Conservation (phyloP, 2,113 vertebrate species). For the Fregata magnificens region DNA sequence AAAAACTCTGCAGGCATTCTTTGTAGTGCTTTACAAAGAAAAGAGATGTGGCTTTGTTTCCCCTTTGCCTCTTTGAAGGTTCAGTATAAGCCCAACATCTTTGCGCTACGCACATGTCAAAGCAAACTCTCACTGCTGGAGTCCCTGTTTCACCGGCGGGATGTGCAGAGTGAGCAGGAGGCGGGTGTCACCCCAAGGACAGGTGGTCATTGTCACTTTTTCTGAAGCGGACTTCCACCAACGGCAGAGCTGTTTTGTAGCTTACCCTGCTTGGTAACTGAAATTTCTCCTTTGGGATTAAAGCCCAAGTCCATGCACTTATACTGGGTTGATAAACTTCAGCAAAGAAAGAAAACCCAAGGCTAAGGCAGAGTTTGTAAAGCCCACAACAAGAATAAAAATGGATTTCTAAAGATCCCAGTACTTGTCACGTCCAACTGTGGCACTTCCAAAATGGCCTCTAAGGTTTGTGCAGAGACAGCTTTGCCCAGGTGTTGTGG, state of each 20-base stretch:
- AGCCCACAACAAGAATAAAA: not conserved
- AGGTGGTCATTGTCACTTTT: not conserved
- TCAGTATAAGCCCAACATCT: not conserved
- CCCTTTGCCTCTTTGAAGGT: not conserved
- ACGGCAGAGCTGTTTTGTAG: not conserved
- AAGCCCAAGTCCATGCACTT: not conserved
- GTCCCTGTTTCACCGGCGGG: rapidly evolving
- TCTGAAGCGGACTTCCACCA: not conserved
- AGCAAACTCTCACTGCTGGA: not conserved
- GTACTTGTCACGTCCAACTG: not conserved
- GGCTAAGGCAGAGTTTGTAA: not conserved
- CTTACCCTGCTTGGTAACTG: not conserved
- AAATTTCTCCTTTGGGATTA: not conserved
- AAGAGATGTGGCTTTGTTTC: not conserved
- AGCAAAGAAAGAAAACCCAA: not conserved
- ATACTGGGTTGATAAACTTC: not conserved
- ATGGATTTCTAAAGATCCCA: not conserved
- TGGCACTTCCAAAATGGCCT: not conserved
- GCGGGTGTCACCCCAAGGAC: not conserved
- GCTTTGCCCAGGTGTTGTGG: not conserved
- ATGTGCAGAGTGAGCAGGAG: not conserved
- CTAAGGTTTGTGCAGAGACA: not conserved
- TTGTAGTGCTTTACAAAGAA: not conserved
- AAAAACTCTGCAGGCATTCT: not conserved
- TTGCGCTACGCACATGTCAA: not conserved